phyloP scores from a whole-genome alignment of 2,797 vertebrate species.

The Emydoidea blandingii region DNA sequence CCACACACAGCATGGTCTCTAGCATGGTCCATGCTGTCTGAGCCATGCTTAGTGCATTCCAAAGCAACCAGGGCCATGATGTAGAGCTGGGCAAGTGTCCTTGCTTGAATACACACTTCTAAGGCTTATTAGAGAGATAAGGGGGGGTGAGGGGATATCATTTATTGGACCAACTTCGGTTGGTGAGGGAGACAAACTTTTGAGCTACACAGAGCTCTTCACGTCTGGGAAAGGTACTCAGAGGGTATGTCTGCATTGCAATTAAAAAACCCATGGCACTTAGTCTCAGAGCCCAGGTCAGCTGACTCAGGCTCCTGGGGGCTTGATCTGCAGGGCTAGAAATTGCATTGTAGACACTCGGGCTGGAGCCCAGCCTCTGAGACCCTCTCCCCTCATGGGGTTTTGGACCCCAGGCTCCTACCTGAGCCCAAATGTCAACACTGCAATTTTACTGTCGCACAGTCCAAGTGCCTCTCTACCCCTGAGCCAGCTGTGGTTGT shows the following conservation, averaged over 20 bases:
- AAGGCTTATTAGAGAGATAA: not conserved
- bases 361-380: not conserved
- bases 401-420: no score
- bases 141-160: not conserved
- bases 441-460: no score
- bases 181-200: not conserved
- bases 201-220: not conserved
- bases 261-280: not conserved
- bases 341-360: not conserved
- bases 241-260: not conserved
- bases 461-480: no score
- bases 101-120: not conserved
- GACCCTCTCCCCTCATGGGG: no score
- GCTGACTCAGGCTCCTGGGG: no score
- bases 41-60: not conserved
- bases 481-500: no score
- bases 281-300: not conserved
- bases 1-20: not conserved
- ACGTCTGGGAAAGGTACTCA: not conserved
- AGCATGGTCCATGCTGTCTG: not conserved
- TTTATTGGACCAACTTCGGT: not conserved
- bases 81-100: not conserved
- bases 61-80: not conserved
- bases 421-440: no score
- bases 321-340: not conserved